Evolutionary conservation across 2,888 invertebrate genomes (phyloP), one percentile per base, ranked within the genome.

Genomic region (Leptinotarsa peninsularis): DNA sequence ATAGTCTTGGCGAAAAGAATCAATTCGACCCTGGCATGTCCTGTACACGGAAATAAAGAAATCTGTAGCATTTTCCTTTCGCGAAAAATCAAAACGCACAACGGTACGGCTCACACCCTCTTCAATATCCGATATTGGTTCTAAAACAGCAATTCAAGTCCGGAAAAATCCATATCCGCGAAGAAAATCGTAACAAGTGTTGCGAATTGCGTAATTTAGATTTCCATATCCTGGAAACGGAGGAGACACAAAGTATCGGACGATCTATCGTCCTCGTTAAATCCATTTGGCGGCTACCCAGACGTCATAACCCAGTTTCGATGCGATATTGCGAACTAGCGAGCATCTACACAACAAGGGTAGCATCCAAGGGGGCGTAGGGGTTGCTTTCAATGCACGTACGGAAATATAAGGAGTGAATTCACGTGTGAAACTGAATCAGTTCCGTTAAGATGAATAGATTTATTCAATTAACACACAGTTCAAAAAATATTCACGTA

Each of bases 271-370:
- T 63, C 76, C 76, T 77, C 77, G 80, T 80, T 80, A 80, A 76
- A 77, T 75, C 77, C 80, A 80, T 74, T 80, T 76, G 79, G 80
- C 78, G 79, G 78, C 73, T 70, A 71, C 76, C 77, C 79, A 79
- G 78, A 79, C 70, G 58, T 80, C 78, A 78, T 80, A 79, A 79
- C 80, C 80, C 74, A 78, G 77, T 79, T 79, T 75, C 58, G 58
- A 58, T 70, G 58, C 63, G 43, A 63, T 43, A 43, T 63, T 63
- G 43, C 63, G 33, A 63, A 63, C 17, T 13, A n/a, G 10, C 43
- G 33, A 63, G 63, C n/a, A 63, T 63, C 33, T 63, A 63, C n/a
- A 63, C 63, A 63, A 63, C 63, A 63, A 18, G 63, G 27, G 63
- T 63, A 0, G 63, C 17, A 33, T 14, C 43, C 63, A n/a, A 33